Base-by-base conservation (phyloP, 2,113 vertebrate genomes). In the Festucalex cinctus region DNA sequence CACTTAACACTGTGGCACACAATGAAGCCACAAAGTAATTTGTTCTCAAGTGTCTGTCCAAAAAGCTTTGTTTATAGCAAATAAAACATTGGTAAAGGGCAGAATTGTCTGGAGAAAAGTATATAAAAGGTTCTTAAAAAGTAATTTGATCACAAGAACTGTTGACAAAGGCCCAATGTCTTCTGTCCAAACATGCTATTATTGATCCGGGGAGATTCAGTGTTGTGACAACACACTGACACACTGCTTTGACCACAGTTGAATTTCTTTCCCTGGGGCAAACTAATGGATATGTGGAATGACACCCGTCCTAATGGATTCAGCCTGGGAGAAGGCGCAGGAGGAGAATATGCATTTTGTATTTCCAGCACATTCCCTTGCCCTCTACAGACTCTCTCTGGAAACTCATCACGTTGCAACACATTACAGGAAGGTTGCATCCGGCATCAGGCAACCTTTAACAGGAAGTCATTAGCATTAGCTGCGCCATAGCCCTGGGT, bases 391-490 rank as follows among this genome's bases (percentile, higher is more conserved):
- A 75, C 63, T 44, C 63, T 74, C 37, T 66, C 16, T 3, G 9
- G 39, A 71, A 73, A 67, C 46, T 49, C 63, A 74, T 83, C 63
- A 51, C 68, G 57, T 48, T 63, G 74, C 56, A 76, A 63, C 69
- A 67, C 71, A 78, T 69, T 70, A 75, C n/a, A 49, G 36, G 66
- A 69, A 71, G 72, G 73, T 67, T 79, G 80, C 63, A 73, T 37
- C 63, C 63, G 62, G 71, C 67, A 67, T 67, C 59, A 69, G 28
- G 69, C 63, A 39, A 36, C 48, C 72, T 46, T 77, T 43, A 79
- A 67, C 65, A 68, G 69, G 63, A 74, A 48, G 63, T 77, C 66
- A 80, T 85, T 82, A 74, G 59, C 70, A 77, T 79, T 41, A 68
- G 39, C 65, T 63, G 44, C 19, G 74, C 56, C 59, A 41, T 63